Percentiles rank a stretch among this genome's conserved stretches.
These are phyloP conservation scores for Myotis planiceps DNA, from an alignment of 2,797 vertebrate species.

Conservation along the genomic window DNA sequence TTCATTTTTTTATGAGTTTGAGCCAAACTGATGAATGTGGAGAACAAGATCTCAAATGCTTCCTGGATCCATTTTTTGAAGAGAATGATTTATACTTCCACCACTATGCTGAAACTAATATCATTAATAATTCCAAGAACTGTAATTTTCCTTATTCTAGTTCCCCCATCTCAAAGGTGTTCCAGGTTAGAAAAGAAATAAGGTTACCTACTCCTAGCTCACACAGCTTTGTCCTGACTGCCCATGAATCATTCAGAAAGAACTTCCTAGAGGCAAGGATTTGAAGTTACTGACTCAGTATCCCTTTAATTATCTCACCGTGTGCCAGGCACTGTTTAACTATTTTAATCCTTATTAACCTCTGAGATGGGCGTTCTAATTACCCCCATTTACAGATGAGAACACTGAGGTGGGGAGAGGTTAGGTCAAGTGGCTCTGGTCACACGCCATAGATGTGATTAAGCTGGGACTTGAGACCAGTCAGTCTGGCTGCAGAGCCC, in stretches of 20 bases:
- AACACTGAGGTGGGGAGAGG: slow-evolving; percentile 29
- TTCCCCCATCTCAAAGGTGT: neutral
- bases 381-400: slow-evolving; percentile 4
- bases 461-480: slow-evolving; percentile 34
- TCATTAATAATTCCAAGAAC: slow-evolving; percentile 11
- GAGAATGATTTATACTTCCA: neutral
- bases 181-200: neutral
- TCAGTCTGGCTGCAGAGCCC: neutral
- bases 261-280: neutral
- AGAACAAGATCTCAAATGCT: neutral
- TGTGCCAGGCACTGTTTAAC: neutral
- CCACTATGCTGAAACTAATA: neutral
- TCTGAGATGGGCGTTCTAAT: neutral
- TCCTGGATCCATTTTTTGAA: neutral
- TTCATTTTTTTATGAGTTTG: neutral
- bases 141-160: neutral
- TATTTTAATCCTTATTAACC: neutral
- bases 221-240: neutral
- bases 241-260: neutral
- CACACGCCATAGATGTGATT: neutral
- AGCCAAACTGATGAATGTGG: neutral
- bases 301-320: neutral
- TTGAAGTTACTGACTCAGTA: neutral
- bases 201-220: neutral
- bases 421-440: neutral